phyloP scores from a whole-genome alignment of 2,888 invertebrate genomes.

The Himalopsyche kuldschensis region DNA sequence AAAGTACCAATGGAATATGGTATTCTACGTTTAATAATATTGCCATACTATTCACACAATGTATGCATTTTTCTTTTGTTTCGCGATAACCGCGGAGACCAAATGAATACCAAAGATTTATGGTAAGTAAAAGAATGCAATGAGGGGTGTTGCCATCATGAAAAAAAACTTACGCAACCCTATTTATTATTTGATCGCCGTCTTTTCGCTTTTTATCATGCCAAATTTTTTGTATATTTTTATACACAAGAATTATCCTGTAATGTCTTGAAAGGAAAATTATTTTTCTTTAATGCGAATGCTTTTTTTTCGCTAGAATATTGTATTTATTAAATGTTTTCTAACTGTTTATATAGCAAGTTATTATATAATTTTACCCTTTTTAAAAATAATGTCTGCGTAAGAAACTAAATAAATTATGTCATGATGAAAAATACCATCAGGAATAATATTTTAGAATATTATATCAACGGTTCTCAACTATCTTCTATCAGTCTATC shows the following conservation, averaged over 20 bases:
- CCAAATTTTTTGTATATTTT: not conserved
- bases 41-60: constrained; percentile 20
- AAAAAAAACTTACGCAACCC: constrained; percentile 9
- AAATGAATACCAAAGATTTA: constrained; percentile 26
- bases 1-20: not conserved
- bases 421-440: not conserved
- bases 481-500: no score
- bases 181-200: constrained; percentile 12
- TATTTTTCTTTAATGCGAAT: not conserved
- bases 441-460: no score
- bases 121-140: constrained; percentile 34
- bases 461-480: no score
- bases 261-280: not conserved
- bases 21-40: not conserved
- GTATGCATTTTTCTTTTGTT: constrained; percentile 36
- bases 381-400: not conserved
- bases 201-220: constrained; percentile 19
- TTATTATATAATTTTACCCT: not conserved
- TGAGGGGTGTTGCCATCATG: constrained; percentile 16
- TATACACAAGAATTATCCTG: not conserved
- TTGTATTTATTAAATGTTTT: not conserved
- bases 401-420: not conserved
- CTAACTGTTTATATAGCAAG: not conserved
- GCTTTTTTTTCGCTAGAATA: constrained; percentile 1
- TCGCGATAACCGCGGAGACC: constrained; percentile 38